Percentiles rank a stretch among this genome's conserved stretches.
Evolutionary conservation across 2,797 vertebrate genomes (phyloP).

Genomic region (Esox lucius): DNA sequence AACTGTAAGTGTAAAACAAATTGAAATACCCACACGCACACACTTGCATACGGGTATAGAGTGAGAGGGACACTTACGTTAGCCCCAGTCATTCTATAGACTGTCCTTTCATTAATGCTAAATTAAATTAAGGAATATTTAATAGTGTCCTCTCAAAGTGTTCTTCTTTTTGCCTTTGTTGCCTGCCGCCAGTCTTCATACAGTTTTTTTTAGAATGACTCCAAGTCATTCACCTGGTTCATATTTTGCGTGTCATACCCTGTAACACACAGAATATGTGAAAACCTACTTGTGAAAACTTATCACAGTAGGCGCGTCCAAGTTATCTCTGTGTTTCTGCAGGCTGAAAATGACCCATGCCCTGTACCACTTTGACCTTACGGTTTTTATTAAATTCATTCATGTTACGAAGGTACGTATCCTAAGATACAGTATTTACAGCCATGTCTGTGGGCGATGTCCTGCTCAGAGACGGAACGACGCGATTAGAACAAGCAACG

Average conservation of each 20-base stretch:
- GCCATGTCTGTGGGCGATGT: no score
- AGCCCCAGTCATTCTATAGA: constrained; percentile 9
- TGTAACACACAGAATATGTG: no score
- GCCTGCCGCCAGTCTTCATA: constrained; percentile 4
- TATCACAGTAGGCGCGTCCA: background rate
- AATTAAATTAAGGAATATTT: background rate
- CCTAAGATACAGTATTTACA: no score
- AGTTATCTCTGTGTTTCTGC: background rate
- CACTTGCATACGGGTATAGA: background rate
- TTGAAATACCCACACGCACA: background rate
- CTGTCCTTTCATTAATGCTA: background rate
- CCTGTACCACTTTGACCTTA: background rate
- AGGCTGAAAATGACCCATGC: background rate
- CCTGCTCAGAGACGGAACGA: no score
- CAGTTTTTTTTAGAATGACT: constrained; percentile 1
- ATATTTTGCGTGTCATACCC: background rate
- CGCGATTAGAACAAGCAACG: no score
- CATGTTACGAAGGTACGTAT: no score
- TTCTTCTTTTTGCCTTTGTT: constrained; percentile 10
- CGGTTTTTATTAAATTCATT: background rate
- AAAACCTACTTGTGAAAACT: no score
- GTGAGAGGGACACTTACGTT: background rate
- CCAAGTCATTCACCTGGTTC: background rate
- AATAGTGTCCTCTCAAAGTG: constrained; percentile 3
- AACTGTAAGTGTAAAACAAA: no score